These are phyloP conservation scores for Coturnix japonica DNA, from an alignment of 2,113 vertebrate species.

Conservation along the genomic window DNA sequence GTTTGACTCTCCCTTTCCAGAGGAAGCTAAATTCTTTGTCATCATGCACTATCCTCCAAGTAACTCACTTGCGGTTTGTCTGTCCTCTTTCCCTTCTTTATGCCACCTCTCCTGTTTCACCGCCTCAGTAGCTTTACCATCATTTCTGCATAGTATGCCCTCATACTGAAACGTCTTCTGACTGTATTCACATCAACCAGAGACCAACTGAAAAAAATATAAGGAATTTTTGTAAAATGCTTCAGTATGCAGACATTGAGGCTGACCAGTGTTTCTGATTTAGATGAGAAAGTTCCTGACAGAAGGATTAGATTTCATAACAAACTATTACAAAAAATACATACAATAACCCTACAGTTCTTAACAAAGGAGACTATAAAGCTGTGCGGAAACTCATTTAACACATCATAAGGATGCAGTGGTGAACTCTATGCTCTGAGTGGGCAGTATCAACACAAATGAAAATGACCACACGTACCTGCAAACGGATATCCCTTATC, in stretches of 20 bases:
- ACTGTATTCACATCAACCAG: not conserved
- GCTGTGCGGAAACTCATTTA: not conserved
- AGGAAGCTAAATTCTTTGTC: not conserved
- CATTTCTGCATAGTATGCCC: not conserved
- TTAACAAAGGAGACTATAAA: not conserved
- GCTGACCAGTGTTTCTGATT: not conserved
- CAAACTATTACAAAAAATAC: not conserved
- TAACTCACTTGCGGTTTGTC: fast-evolving
- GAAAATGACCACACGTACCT: not conserved
- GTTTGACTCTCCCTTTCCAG: not conserved
- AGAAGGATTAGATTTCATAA: not conserved
- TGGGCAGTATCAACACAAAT: not conserved
- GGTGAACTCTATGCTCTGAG: not conserved
- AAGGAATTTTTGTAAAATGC: not conserved
- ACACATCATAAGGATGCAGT: not conserved
- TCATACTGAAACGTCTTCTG: fast-evolving
- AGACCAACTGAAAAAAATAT: not conserved
- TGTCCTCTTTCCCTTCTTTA: not conserved
- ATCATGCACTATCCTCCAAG: not conserved
- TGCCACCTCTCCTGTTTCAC: not conserved
- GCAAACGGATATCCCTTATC: not conserved
- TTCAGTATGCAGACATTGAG: fast-evolving
- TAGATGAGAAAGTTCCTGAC: fast-evolving
- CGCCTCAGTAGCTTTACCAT: not conserved
- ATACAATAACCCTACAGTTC: not conserved